phyloP scores from a whole-genome alignment of 2,113 vertebrate species.

The Dendrocopos noguchii region DNA sequence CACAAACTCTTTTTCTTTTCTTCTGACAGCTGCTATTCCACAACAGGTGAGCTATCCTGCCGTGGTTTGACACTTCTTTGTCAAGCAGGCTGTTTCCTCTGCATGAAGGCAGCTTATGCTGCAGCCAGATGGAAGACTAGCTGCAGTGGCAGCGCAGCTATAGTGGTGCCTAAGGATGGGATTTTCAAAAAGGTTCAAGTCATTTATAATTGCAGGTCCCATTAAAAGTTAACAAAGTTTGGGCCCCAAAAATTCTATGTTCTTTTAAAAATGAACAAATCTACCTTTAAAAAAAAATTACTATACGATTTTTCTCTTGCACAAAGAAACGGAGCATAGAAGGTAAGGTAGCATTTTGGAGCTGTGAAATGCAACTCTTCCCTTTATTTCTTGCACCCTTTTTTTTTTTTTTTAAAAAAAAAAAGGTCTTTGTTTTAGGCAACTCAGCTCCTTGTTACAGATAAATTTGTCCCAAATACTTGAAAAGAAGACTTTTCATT shows the following conservation, averaged over 20 bases:
- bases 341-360: background rate
- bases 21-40: conserved; percentile 33
- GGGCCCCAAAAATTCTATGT: background rate
- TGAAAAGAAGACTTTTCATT: background rate
- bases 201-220: background rate
- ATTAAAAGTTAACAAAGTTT: background rate
- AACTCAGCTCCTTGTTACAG: background rate
- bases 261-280: background rate
- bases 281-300: background rate
- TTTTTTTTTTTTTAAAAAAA: background rate
- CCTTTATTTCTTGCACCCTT: background rate
- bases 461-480: background rate
- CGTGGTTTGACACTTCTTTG: conserved; percentile 4
- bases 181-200: background rate
- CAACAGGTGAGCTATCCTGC: background rate
- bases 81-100: background rate
- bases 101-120: background rate
- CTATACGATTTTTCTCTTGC: background rate
- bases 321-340: background rate
- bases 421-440: background rate
- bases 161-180: background rate
- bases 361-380: background rate
- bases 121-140: background rate
- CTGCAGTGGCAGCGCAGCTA: background rate
- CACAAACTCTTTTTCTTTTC: background rate